Evolutionary conservation across 92 coral and sea anemone genomes (phyloP).

Genomic region (Virgularia gustaviana): DNA sequence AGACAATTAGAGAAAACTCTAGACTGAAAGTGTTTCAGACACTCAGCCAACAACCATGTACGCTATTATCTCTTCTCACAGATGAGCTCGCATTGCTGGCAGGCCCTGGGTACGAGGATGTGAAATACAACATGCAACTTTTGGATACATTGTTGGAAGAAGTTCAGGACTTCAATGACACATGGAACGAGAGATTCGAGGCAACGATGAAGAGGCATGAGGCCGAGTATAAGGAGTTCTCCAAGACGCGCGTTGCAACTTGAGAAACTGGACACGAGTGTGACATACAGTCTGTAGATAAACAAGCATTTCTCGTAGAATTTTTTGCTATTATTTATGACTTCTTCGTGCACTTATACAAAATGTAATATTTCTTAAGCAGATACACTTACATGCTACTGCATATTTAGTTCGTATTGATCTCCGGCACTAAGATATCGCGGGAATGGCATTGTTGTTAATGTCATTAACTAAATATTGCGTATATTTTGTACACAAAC

Average conservation of each 20-base stretch:
- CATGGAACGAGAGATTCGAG: slow-evolving; percentile 80
- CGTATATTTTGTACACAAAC: no score
- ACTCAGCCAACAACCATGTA: background rate
- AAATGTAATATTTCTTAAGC: no score
- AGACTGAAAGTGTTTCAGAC: no score
- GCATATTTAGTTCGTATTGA: no score
- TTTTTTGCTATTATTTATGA: no score
- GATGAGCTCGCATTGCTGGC: slow-evolving; percentile 84
- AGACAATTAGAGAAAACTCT: no score
- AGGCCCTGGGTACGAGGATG: slow-evolving; percentile 84
- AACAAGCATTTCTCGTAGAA: no score
- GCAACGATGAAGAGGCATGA: slow-evolving; percentile 72
- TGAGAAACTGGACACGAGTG: background rate
- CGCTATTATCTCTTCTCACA: slow-evolving; percentile 48
- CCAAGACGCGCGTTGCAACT: slow-evolving; percentile 42
- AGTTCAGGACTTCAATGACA: slow-evolving; percentile 81
- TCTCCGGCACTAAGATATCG: no score
- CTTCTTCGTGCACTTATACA: no score
- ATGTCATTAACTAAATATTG: no score
- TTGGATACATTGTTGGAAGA: slow-evolving; percentile 84
- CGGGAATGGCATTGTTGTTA: no score
- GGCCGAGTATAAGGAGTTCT: slow-evolving; percentile 62
- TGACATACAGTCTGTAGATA: background rate
- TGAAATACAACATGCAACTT: slow-evolving; percentile 78
- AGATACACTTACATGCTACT: no score